Conservation (phyloP, 2,797 vertebrate genomes). For the Pangasius larnaudii region DNA sequence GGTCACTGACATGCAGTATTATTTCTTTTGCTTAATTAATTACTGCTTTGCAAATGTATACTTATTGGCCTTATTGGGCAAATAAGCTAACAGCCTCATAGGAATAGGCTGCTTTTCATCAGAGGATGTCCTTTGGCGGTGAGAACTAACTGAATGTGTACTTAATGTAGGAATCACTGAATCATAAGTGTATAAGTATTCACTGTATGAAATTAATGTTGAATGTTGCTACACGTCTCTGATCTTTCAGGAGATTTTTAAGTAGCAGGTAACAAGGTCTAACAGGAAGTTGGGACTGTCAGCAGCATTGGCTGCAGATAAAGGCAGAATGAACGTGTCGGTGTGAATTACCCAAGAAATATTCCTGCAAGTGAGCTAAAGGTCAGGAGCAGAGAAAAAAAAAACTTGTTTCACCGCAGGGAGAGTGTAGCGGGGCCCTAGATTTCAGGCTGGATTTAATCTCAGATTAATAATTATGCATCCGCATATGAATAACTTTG, state of each 20-base stretch:
- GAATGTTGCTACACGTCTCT: background rate
- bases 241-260: slow-evolving; percentile 49
- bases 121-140: too few species aligned
- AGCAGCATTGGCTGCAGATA: slow-evolving; percentile 54
- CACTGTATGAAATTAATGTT: slow-evolving; percentile 12
- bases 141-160: background rate
- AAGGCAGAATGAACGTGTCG: slow-evolving; percentile 57
- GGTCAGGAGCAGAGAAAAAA: slow-evolving; percentile 59
- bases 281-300: slow-evolving; percentile 49
- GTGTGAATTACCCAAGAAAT: slow-evolving; percentile 56
- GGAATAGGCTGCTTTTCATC: background rate
- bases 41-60: background rate
- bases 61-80: background rate
- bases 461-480: slow-evolving; percentile 75
- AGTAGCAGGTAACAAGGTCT: slow-evolving; percentile 54
- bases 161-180: background rate
- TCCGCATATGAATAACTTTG: slow-evolving; percentile 75
- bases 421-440: slow-evolving; percentile 42
- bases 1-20: background rate
- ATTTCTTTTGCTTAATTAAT: background rate
- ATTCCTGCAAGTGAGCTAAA: slow-evolving; percentile 62
- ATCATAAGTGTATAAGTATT: background rate
- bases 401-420: slow-evolving; percentile 39
- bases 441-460: slow-evolving; percentile 68
- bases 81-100: background rate